phyloP scores from a whole-genome alignment of 2,113 vertebrate species.

The Podiceps cristatus region DNA sequence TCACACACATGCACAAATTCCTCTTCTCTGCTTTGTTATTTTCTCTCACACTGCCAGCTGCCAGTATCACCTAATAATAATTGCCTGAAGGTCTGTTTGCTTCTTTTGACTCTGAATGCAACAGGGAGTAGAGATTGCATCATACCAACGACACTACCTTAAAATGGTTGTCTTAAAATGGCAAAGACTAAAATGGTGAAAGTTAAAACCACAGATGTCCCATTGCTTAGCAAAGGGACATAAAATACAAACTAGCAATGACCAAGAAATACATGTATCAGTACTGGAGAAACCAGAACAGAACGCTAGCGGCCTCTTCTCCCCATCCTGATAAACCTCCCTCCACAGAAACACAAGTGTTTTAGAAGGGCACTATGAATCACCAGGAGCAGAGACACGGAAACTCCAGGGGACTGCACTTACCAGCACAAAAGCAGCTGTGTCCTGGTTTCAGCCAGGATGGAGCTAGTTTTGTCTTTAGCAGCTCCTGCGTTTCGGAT shows the following conservation, averaged over 20 bases:
- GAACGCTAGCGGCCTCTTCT: neutral
- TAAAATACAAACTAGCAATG: neutral
- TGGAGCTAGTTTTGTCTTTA: too few species aligned
- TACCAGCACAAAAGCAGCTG: neutral
- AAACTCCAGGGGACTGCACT: neutral
- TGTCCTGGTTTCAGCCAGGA: too few species aligned
- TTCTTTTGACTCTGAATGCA: neutral
- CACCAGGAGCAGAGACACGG: neutral
- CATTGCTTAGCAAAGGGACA: neutral
- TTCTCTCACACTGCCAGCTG: neutral
- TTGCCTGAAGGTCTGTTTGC: neutral
- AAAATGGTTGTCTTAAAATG: neutral
- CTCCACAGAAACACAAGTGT: neutral
- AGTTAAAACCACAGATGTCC: neutral
- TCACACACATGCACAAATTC: neutral
- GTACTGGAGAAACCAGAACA: neutral
- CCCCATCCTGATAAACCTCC: neutral
- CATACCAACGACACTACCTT: neutral
- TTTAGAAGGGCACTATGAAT: neutral
- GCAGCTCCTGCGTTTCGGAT: too few species aligned
- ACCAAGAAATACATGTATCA: neutral
- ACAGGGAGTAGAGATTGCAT: neutral
- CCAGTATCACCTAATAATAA: neutral
- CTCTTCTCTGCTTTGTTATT: neutral
- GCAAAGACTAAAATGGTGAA: neutral